phyloP scores from a whole-genome alignment of 2,888 invertebrate genomes.

The Caenorhabditis japonica region DNA sequence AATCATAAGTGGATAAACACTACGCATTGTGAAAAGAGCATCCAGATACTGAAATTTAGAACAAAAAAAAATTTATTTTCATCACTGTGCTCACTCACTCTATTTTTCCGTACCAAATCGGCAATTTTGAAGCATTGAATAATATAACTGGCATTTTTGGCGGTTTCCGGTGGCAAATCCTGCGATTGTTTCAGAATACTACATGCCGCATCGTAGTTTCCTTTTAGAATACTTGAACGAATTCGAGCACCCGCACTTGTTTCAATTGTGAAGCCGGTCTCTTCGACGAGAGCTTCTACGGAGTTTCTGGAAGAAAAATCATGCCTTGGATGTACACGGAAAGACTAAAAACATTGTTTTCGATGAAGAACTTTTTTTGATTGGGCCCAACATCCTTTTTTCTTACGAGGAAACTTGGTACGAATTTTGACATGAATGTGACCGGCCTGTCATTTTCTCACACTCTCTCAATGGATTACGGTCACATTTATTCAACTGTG shows the following conservation, averaged over 20 bases:
- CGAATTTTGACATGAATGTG: too few relatives aligned
- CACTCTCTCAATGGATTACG: too few relatives aligned
- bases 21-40: conserved; percentile 29
- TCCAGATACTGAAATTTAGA: conserved; percentile 32
- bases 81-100: too few relatives aligned
- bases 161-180: conserved; percentile 6
- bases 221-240: conserved; percentile 53
- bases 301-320: conserved; percentile 65
- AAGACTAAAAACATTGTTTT: not conserved
- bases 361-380: too few relatives aligned
- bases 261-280: conserved; percentile 71
- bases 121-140: conserved; percentile 41
- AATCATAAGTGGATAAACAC: not conserved
- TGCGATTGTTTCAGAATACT: conserved; percentile 49
- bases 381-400: too few relatives aligned
- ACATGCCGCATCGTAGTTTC: conserved; percentile 64
- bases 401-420: too few relatives aligned
- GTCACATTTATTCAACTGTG: too few relatives aligned
- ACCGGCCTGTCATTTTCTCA: too few relatives aligned
- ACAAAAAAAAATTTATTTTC: too few relatives aligned
- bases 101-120: conserved; percentile 20
- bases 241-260: conserved; percentile 62
- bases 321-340: too few relatives aligned
- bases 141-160: conserved; percentile 16
- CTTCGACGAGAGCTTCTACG: conserved; percentile 70